Evolutionary conservation across 2,888 invertebrate genomes (phyloP), one percentile per base, ranked within the genome.

Genomic region (Callinectes sapidus): DNA sequence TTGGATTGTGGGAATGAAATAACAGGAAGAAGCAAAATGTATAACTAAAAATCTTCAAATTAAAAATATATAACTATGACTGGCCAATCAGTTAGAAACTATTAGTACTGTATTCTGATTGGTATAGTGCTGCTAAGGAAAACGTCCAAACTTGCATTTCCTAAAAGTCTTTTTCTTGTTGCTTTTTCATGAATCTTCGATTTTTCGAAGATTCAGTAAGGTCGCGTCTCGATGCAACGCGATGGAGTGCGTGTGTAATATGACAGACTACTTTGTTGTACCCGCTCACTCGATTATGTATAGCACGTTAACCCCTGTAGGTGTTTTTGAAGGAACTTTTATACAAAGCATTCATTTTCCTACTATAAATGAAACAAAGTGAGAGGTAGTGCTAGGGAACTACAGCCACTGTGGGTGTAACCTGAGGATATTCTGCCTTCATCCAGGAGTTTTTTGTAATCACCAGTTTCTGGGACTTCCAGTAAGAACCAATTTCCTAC

Each of bases 211-310:
- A 85, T 91, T 92, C 61, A 39, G 71, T 92, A 89, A 85, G 77
- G 91, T 81, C 77, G 77, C 81, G 89, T 92, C 88, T 85, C 39
- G 89, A 85, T 85, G 92, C 54, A 89, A 92, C 89, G 92, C 91
- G 90, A 71, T 81, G 90, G 71, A 87, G 81, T 87, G 77, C 77
- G 77, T 81, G 77, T 91, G 92, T 92, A 91, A 89, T 54, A 91
- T 92, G 90, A 87, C 86, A 88, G 90, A 90, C 87, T 87, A 92
- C 90, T 92, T 91, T 92, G 92, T 92, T 92, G 92, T 92, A 92
- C 90, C 91, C 92, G 92, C 92, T 92, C 92, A 92, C 92, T 92
- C 91, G 92, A 92, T 92, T 92, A 91, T 92, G 92, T 92, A 92
- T 91, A 92, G 92, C 92, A 92, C 92, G 88, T 90, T 91, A 91